Conservation (phyloP, 1,140 invertebrate species). For the Tetranychus urticae region DNA sequence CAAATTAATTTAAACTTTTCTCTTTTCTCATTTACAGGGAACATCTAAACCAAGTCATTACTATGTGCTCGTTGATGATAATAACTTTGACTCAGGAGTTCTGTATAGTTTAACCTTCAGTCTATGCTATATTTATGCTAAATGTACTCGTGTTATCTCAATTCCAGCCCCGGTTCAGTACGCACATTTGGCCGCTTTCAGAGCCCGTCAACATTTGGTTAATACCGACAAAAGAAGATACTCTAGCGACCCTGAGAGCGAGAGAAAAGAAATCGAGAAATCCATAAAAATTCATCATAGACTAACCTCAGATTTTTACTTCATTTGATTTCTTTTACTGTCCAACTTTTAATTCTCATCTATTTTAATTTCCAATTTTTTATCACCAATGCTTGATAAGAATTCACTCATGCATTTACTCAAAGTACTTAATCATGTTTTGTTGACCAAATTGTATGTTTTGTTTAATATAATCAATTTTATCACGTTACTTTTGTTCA, state of each 20-base stretch:
- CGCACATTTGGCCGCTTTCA: conserved; percentile 65
- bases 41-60: conserved; percentile 71
- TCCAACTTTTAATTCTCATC: no score
- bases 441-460: background rate
- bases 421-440: background rate
- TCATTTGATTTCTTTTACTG: no score
- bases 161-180: conserved; percentile 85
- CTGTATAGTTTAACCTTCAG: conserved; percentile 61
- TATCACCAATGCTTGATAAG: background rate
- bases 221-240: no score
- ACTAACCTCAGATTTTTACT: no score
- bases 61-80: conserved; percentile 57
- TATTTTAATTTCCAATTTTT: no score
- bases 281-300: no score
- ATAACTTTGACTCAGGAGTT: conserved; percentile 39
- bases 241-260: no score
- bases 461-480: no score
- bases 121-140: conserved; percentile 63
- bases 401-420: background rate
- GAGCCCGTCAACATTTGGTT: conserved; percentile 24
- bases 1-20: conserved; percentile 34
- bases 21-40: conserved; percentile 34
- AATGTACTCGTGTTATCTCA: conserved; percentile 62
- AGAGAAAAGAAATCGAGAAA: no score
- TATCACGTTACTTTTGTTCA: no score